Base-by-base conservation (phyloP, 1,140 invertebrate species). In the Zaprionus kolodkinae region DNA sequence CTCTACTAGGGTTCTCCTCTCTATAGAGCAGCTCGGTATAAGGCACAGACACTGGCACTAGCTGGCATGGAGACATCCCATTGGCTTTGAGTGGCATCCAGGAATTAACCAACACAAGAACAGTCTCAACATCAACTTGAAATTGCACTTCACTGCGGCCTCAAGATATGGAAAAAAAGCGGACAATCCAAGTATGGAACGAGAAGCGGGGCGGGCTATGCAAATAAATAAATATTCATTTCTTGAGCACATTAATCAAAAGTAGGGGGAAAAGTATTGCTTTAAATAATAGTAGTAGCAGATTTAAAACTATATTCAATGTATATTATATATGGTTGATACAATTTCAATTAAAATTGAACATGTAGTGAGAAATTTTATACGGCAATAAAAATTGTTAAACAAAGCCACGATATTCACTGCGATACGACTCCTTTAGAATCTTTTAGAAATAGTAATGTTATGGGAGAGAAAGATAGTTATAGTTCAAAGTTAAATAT, bases 61-160 rank as follows among this genome's bases (percentile, higher is more conserved):
- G 21, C 21, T 21, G 21, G 21, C 27, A 30, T 66, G 70, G 56
- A 17, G 35, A 57, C 54, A 62, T 73, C 65, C 65, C 45, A 69
- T 73, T 69, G 25, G 38, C 68, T 72, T 50, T 66, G 63, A 72
- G 62, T 72, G 69, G 62, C 69, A 66, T 59, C 33, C 43, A 54
- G 57, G 71, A 59, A 73, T 74, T 63, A 70, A 57, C 52, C 66
- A 63, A 63, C 72, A 61, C 72, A 69, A 56, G 40, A 21, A 21
- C 59, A 50, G 38, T 33, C 59, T 69, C 52, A 62, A 69, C 65
- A 69, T 56, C 57, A 69, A 74, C 72, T 69, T 69, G 40, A 74
- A 35, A 62, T 70, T 69, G 48, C 66, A 62, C 66, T 74, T 45
- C 25, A 57, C 33, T 74, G 35, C 12, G 35, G 35, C 30, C 25